Evolutionary conservation across 1,140 invertebrate species (phyloP), one percentile per base, ranked within the genome.

Genomic region (Aphis gossypii): DNA sequence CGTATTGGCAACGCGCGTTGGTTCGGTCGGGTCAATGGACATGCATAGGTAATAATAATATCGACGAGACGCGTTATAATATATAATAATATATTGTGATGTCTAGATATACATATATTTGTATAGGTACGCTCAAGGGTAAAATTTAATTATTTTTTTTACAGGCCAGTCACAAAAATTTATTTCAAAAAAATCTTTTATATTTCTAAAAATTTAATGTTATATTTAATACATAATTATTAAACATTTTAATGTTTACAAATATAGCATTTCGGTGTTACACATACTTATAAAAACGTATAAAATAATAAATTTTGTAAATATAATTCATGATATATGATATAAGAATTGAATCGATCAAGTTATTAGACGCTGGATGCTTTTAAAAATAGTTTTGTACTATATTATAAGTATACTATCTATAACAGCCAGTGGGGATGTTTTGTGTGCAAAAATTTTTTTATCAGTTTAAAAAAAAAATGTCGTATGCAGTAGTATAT

Each of bases 11-110:
- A 35, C 44, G 25, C 14, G 87, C 46, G n/a, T 89, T 54, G 87
- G 87, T 89, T 54, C 3, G 87, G 48, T 4, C 20, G 87, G 87
- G 87, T 89, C 48, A 89, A 89, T 48, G 87, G 30, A 38, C 87
- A 89, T 38, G 6, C 14, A 88, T 88, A 48, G 48, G n/a, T 68
- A 30, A n/a, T 68, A 14, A 68, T 68, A 30, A 68, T 76, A 76
- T n/a, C 30, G 60, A 35, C 30, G 11, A n/a, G 60, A 76, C 30
- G 30, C n/a, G 60, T 76, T 76, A 76, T n/a, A 76, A 76, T 76
- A 76, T 5, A 76, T 76, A 76, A n/a, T 76, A n/a, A 76, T 14
- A 76, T 88, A 88, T 25, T 84, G 44, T 30, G 9, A 38, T 25
- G 41, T 44, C 83, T 44, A 30, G 20, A 38, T 30, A 30, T 83